These are phyloP conservation scores for Eurois occulta DNA, from an alignment of 2,888 invertebrate genomes.

Conservation along the genomic window DNA sequence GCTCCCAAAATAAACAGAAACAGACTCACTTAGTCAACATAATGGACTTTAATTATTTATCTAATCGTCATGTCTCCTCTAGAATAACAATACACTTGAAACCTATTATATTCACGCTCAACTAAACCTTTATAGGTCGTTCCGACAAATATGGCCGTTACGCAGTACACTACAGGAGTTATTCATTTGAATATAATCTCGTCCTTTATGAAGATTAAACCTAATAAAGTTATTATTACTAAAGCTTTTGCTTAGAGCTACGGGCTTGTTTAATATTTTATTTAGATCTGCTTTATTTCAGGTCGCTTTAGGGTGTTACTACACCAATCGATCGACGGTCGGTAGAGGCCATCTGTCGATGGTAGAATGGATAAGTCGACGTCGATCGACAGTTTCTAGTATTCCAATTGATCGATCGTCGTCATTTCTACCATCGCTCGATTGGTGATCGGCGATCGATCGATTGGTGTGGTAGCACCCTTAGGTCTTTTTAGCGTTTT, in stretches of 20 bases:
- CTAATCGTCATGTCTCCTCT: slow-evolving; percentile 17
- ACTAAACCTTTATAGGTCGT: slow-evolving; percentile 43
- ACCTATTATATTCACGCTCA: slow-evolving; percentile 48
- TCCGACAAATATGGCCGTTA: slow-evolving; percentile 41
- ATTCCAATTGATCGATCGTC: too few species aligned
- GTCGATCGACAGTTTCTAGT: too few species aligned
- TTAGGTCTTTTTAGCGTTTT: too few species aligned
- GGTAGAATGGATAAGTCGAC: too few species aligned
- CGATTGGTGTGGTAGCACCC: too few species aligned
- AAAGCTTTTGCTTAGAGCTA: neutral
- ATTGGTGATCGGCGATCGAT: too few species aligned
- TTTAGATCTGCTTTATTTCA: slow-evolving; percentile 20
- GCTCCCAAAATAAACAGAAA: neutral
- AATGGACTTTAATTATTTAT: slow-evolving; percentile 32
- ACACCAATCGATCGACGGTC: too few species aligned
- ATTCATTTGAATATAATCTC: slow-evolving; percentile 57
- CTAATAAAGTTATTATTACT: slow-evolving; percentile 48
- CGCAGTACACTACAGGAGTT: slow-evolving; percentile 26
- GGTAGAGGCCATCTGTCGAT: too few species aligned
- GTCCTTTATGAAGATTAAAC: slow-evolving; percentile 51
- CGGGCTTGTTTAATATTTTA: slow-evolving; percentile 30
- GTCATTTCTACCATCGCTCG: too few species aligned
- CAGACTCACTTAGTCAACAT: neutral
- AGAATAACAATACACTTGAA: slow-evolving; percentile 28
- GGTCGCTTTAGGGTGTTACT: too few species aligned